Evolutionary conservation across 2,797 vertebrate genomes (phyloP).

Genomic region (Paratrypauchen microcephalus): DNA sequence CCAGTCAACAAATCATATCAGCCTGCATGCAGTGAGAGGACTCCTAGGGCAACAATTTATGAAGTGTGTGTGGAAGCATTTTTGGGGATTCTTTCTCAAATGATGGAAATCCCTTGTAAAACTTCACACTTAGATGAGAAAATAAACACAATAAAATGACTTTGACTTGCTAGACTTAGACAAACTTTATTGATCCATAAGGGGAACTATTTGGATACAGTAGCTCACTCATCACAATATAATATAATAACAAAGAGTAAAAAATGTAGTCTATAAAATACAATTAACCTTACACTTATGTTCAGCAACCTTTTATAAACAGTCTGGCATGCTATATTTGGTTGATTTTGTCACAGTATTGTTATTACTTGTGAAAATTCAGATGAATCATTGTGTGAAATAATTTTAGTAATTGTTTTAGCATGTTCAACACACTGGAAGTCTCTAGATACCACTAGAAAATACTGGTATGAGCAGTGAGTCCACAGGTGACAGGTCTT

Average conservation of each 20-base stretch:
- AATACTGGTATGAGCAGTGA: background rate
- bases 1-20: constrained; percentile 35
- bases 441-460: background rate
- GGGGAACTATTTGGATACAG: no score
- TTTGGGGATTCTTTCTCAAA: constrained; percentile 31
- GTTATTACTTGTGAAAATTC: background rate
- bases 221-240: no score
- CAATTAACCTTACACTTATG: background rate
- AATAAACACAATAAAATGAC: background rate
- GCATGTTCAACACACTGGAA: background rate
- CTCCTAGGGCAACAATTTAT: constrained; percentile 25
- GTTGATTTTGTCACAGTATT: background rate
- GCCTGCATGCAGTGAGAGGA: constrained; percentile 42
- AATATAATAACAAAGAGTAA: no score
- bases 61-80: constrained; percentile 38
- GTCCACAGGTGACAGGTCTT: background rate
- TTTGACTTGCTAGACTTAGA: no score
- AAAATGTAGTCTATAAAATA: background rate
- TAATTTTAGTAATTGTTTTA: background rate
- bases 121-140: background rate
- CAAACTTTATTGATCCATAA: no score
- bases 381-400: background rate
- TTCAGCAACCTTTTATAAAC: background rate
- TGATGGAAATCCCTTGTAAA: constrained; percentile 43
- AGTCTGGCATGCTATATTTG: no score